Evolutionary conservation across 2,113 vertebrate genomes (phyloP), one percentile per base, ranked within the genome.

Genomic region (Lophotis ruficrista): DNA sequence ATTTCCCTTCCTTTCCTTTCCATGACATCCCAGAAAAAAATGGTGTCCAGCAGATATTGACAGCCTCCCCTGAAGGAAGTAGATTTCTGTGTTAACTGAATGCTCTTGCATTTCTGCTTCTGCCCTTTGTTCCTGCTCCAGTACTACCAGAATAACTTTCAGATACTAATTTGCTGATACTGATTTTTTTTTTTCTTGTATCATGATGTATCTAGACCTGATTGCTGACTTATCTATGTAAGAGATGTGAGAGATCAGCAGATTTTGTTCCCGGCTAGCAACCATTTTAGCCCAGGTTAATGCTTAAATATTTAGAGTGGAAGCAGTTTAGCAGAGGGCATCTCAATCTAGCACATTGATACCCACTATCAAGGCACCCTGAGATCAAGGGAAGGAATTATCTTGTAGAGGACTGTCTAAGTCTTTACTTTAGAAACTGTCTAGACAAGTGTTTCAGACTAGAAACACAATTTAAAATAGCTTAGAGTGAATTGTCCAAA

Each of bases 11-110:
- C 28, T 41, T 76, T 56, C 21, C 17, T 66, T 80, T 53, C 41
- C 7, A 51, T 48, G 17, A 71, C 5, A 18, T 31, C 12, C 21
- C 23, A 56, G 45, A 73, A 83, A 73, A 83, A 51, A 86, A 45
- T 0, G 4, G 11, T 37, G 9, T 31, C 8, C 24, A 69, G 28
- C 19, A 69, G 13, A 60, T 43, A 45, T 0, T 4, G 5, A 43
- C 38, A 50, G 9, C 0, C 0, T 22, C 13, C 7, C 6, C 15
- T 28, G 13, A 60, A 79, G 14, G 31, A 62, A 64, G 19, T 2
- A 73, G 20, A 62, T 47, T 68, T 48, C 7, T 77, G 3, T 15
- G 12, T 25, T 24, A 77, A 77, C 1, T 15, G n/a, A 58, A 68
- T 80, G 13, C 0, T 54, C 8, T n/a, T 60, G 5, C 28, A 41